A percentile compares a stretch with the other conserved stretches of the same genome.
Evolutionary conservation across 1,140 invertebrate species (phyloP).

Genomic region (Ceratina japonica): DNA sequence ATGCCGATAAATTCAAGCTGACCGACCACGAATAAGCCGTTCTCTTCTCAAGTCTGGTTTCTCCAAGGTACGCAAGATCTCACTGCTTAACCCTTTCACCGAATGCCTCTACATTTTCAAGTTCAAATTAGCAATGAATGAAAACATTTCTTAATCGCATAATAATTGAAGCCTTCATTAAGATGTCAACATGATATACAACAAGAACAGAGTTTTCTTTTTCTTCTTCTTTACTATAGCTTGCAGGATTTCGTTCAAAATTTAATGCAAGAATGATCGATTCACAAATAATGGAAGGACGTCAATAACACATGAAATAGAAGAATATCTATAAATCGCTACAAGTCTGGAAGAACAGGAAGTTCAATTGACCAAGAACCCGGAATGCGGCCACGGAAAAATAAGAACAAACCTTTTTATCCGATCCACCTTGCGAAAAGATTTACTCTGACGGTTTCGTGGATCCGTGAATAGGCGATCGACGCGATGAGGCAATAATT

Average conservation of each 20-base stretch:
- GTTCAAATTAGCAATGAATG: neutral
- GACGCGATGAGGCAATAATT: conserved; percentile 72
- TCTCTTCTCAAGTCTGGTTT: neutral
- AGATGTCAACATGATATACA: too few relatives aligned
- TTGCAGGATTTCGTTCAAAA: too few relatives aligned
- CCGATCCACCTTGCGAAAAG: conserved; percentile 25
- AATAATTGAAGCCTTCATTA: too few relatives aligned
- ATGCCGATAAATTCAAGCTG: neutral
- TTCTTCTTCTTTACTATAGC: too few relatives aligned
- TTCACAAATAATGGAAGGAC: too few relatives aligned
- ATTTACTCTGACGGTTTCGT: too few relatives aligned
- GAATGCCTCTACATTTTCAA: neutral
- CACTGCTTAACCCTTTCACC: conserved; percentile 6
- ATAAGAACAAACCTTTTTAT: conserved; percentile 20
- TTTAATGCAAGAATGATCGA: too few relatives aligned
- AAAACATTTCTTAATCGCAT: too few relatives aligned
- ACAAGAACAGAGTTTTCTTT: too few relatives aligned
- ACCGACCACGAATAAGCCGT: neutral
- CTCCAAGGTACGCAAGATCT: neutral
- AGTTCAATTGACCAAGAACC: neutral
- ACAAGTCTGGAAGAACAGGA: neutral
- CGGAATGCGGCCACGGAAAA: neutral
- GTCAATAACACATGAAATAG: too few relatives aligned
- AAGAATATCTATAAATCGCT: too few relatives aligned
- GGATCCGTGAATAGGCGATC: neutral